phyloP scores from a whole-genome alignment of 2,113 vertebrate species.

The Mesembrinibis cayennensis region DNA sequence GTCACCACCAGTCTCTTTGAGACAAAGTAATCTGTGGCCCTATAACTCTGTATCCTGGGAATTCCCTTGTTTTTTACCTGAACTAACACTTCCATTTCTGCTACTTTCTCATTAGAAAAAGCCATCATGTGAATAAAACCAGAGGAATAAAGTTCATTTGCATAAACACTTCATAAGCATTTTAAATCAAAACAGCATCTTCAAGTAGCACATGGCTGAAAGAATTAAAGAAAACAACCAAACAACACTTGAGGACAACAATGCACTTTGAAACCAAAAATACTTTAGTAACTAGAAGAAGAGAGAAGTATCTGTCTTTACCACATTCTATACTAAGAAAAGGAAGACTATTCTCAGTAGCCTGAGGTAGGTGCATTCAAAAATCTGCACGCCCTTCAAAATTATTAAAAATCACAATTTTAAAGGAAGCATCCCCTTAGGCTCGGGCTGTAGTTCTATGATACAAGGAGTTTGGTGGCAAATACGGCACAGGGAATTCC shows the following conservation, averaged over 20 bases:
- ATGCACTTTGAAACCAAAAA: not conserved
- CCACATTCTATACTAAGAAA: not conserved
- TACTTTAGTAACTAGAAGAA: not conserved
- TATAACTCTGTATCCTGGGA: not conserved
- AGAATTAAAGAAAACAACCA: not conserved
- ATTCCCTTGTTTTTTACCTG: not conserved
- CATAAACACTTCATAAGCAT: not conserved
- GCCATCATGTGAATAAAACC: not conserved
- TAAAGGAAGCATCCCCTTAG: not conserved
- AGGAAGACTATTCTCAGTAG: not conserved
- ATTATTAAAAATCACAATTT: not conserved
- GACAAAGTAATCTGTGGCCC: not conserved
- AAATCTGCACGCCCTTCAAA: not conserved
- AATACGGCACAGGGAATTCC: not conserved
- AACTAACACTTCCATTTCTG: not conserved
- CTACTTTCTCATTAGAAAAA: not conserved
- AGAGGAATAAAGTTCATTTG: not conserved
- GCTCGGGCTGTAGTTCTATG: not conserved
- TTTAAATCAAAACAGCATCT: not conserved
- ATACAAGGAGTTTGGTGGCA: not conserved
- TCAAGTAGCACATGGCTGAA: not conserved
- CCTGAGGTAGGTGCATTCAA: not conserved
- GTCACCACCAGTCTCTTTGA: not conserved
- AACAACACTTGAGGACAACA: not conserved
- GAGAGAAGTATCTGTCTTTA: not conserved